Evolutionary conservation across 1,140 invertebrate genomes (phyloP), one percentile per base, ranked within the genome.

Genomic region (Drosophila varians): DNA sequence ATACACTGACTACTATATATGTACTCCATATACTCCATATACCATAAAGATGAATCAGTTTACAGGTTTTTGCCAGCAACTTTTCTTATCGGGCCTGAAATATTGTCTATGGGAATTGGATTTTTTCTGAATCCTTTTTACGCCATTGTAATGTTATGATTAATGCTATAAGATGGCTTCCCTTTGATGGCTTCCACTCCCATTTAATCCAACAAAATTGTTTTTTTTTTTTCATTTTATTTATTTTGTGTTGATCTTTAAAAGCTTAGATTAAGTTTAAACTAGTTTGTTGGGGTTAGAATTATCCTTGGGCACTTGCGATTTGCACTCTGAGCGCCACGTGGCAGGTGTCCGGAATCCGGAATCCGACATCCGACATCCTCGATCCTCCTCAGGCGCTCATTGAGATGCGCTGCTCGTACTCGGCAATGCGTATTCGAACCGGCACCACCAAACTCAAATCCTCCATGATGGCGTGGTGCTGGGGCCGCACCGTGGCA

Each of bases 331-430:
- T 65, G 68, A 61, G 43, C 36, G 16, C 25, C 31, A 26, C 7
- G 14, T 42, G 18, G 19, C 23, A n/a, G 7, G 8, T 34, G 8
- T 12, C 14, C 21, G 14, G 19, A 58, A 34, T 38, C n/a, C n/a
- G n/a, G n/a, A n/a, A n/a, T n/a, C n/a, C n/a, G n/a, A n/a, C n/a
- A n/a, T n/a, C n/a, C n/a, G n/a, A n/a, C n/a, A n/a, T n/a, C 36
- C 36, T 16, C 3, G 36, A 38, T 38, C 36, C 36, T 38, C 16
- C 34, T 49, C 21, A 82, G 18, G 69, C 74, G 42, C 74, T 75
- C 80, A 89, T 86, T 16, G 82, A 90, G 51, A 90, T 90, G 53
- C 87, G 87, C 21, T 87, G 65, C 52, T 90, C 87, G 71, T 90
- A 90, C 52, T 90, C 87, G 21, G 87, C 87, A 48, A 90, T 83